phyloP scores from a whole-genome alignment of 2,888 invertebrate genomes.

The Dione juno region DNA sequence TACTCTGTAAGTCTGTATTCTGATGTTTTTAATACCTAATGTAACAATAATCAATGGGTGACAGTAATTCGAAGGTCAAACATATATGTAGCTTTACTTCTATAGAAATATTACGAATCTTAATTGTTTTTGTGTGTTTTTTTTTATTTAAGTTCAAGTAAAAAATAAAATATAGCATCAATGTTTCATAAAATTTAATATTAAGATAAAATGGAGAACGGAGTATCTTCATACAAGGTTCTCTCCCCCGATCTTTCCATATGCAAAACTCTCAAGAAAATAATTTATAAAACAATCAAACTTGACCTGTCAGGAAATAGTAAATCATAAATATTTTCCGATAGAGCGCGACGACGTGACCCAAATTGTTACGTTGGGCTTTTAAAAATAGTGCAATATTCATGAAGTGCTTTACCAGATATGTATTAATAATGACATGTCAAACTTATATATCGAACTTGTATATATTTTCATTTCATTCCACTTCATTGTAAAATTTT shows the following conservation, averaged over 20 bases:
- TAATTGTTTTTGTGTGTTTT: too few species aligned
- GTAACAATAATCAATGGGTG: neutral
- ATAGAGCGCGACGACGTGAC: constrained; percentile 21
- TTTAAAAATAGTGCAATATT: constrained; percentile 33
- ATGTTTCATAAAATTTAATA: too few species aligned
- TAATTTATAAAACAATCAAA: neutral
- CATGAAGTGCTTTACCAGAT: neutral
- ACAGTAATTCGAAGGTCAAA: neutral
- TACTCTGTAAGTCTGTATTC: neutral
- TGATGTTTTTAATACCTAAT: neutral
- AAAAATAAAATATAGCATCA: too few species aligned
- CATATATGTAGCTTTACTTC: neutral
- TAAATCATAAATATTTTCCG: constrained; percentile 13
- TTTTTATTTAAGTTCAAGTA: too few species aligned
- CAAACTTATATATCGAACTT: neutral
- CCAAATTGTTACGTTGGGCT: constrained; percentile 25
- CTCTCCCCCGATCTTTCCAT: too few species aligned
- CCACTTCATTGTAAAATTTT: neutral
- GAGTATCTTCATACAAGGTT: too few species aligned
- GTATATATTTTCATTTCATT: neutral
- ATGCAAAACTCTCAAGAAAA: neutral
- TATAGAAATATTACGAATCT: neutral
- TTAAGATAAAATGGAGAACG: too few species aligned
- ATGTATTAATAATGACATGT: neutral
- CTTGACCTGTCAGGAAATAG: neutral